Base-by-base conservation (phyloP, 2,888 invertebrate genomes). In the Chesias legatella region DNA sequence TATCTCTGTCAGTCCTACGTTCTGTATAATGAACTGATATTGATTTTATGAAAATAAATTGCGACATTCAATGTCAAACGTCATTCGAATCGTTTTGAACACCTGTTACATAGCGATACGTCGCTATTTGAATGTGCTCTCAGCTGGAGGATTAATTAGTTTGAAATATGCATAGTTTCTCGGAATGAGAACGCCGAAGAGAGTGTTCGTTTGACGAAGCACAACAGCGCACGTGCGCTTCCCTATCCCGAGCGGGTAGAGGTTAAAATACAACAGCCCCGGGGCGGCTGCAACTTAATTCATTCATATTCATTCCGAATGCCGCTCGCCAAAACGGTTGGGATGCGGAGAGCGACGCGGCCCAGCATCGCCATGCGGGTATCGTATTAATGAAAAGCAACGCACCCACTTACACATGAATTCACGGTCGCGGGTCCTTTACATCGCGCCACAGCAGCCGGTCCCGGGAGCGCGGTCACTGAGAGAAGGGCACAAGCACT, bases 391-490 rank as follows among this genome's bases (percentile, higher is more conserved):
- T 65, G 71, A 71, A 76, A 74, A 69, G 68, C 71, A 81, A 74
- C 78, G 74, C 79, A 78, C 76, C 67, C 72, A 86, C 86, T 88
- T 86, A 86, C 86, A 88, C 86, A 86, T 86, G 69, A 67, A 80
- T 79, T 81, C 75, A 75, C 77, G 76, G 75, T 76, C 73, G 76
- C 78, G 73, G 78, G 73, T 81, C 74, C 78, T 74, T 84, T 76
- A 86, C 86, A 86, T 86, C 75, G 82, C 86, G 84, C 86, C 85
- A 83, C 77, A 93, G 93, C 63, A 90, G 94, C 68, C 92, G 94
- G 65, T 91, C 93, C 93, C 92, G 82, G 91, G 89, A 74, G 73
- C 69, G 86, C 88, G 67, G 90, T 90, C 91, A 80, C 90, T 86
- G 61, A 90, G 90, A 66, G 89, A 73, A 51, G 82, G 83, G 68